phyloP scores from a whole-genome alignment of 2,888 invertebrate genomes.

The Helleia helle region DNA sequence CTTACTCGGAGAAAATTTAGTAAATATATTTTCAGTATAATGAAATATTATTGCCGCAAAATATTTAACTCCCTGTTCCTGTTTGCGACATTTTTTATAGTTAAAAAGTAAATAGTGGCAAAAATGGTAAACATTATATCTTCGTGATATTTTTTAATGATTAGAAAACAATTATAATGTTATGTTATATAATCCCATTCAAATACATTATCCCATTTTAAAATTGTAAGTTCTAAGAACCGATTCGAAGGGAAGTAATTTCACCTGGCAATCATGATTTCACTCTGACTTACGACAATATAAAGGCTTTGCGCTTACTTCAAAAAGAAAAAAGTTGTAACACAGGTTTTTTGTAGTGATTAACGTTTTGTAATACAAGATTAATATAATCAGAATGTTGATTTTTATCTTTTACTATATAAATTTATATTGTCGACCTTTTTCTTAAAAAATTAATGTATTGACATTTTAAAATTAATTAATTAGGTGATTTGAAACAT shows the following conservation, averaged over 20 bases:
- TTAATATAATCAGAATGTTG: slow-evolving; percentile 3
- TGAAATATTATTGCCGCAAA: too few relatives aligned
- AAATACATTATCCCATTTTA: too few relatives aligned
- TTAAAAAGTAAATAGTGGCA: too few relatives aligned
- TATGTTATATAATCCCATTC: too few relatives aligned
- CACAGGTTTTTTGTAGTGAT: not conserved
- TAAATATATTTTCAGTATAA: too few relatives aligned
- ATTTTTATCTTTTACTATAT: slow-evolving; percentile 4
- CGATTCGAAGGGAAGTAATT: not conserved
- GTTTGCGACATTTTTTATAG: too few relatives aligned
- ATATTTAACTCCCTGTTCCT: too few relatives aligned
- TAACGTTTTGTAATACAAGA: not conserved
- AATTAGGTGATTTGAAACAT: not conserved
- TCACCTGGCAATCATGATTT: not conserved
- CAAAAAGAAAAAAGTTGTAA: not conserved
- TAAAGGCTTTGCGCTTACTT: not conserved
- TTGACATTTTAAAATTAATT: slow-evolving; percentile 7
- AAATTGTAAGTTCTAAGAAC: too few relatives aligned
- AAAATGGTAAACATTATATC: too few relatives aligned
- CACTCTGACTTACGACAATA: not conserved
- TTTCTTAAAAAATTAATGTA: not conserved
- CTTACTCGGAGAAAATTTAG: too few relatives aligned
- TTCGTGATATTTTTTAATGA: too few relatives aligned
- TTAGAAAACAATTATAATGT: too few relatives aligned
- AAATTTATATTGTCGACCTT: not conserved